Evolutionary conservation across 2,888 invertebrate genomes (phyloP), one percentile per base, ranked within the genome.

Genomic region (Hoplodrina ambigua): DNA sequence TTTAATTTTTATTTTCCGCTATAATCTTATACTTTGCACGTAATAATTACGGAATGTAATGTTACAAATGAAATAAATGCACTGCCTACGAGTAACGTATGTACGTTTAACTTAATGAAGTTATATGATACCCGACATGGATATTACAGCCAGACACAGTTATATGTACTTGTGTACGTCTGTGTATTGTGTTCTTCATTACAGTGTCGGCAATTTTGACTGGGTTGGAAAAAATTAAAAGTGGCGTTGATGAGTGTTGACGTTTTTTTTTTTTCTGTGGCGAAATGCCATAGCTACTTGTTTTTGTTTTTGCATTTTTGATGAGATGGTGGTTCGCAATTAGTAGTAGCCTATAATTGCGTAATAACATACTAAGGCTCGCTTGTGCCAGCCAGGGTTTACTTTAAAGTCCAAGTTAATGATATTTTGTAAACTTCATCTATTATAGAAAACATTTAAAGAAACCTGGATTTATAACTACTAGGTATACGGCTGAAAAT

Each of bases 11-110:
- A 37, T 37, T 37, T 37, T 37, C 37, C 37, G 37, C 37, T 8
- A 37, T 15, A 13, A 64, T 57, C 65, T 75, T 50, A 44, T 76
- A 20, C 52, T 68, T 84, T 78, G 50, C 11, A 33, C 66, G n/a
- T 76, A 81, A 85, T 84, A 88, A 87, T 86, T 87, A 85, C 82
- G 69, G 58, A 63, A 72, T 78, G 80, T 82, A 78, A 83, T 82
- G 85, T 85, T 83, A 80, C 85, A 80, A 81, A 87, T 81, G 82
- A 82, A 86, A 86, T 81, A 85, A 87, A 85, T 84, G 85, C 84
- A 85, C 63, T 63, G 74, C 74, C 75, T 81, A 81, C 81, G 75
- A 81, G 82, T 85, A 75, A 84, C 70, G 71, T 78, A 75, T 72
- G 76, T 79, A 78, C 72, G 78, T 81, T 82, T 75, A 81, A 80